These are phyloP conservation scores for Aproaerema taeniolella DNA, from an alignment of 2,888 invertebrate genomes.

Conservation along the genomic window DNA sequence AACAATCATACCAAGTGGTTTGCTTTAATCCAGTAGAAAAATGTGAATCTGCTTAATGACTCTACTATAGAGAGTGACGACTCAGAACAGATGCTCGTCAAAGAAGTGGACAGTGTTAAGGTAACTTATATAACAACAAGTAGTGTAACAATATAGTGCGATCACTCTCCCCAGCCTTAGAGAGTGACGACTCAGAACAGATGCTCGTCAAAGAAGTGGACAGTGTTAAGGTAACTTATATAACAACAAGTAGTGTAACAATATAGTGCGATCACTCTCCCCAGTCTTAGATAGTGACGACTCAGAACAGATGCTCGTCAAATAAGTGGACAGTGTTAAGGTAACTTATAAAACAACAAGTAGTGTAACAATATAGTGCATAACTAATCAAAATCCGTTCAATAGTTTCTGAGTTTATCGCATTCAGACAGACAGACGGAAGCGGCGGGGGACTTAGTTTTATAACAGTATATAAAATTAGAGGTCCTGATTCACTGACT, in stretches of 20 bases:
- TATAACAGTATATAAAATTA: no score
- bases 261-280: slow-evolving; percentile 31
- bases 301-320: slow-evolving; percentile 57
- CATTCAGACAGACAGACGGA: no score
- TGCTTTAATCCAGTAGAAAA: no score
- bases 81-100: slow-evolving; percentile 57
- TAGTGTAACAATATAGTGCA: no score
- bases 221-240: slow-evolving; percentile 56
- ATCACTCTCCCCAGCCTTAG: slow-evolving; percentile 23
- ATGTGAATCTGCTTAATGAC: no score
- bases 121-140: slow-evolving; percentile 45
- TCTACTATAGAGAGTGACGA: slow-evolving; percentile 63
- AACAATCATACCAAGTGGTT: no score
- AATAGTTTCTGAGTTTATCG: no score
- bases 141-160: neutral
- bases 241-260: no score
- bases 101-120: slow-evolving; percentile 65
- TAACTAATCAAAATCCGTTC: no score
- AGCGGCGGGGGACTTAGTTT: no score
- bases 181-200: slow-evolving; percentile 64
- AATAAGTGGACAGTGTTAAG: slow-evolving; percentile 65
- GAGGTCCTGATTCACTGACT: no score
- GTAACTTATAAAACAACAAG: slow-evolving; percentile 33
- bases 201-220: slow-evolving; percentile 60
- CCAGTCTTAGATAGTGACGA: slow-evolving; percentile 52